Evolutionary conservation across 2,888 invertebrate species (phyloP).

Genomic region (Chrysopilus asiliformis): DNA sequence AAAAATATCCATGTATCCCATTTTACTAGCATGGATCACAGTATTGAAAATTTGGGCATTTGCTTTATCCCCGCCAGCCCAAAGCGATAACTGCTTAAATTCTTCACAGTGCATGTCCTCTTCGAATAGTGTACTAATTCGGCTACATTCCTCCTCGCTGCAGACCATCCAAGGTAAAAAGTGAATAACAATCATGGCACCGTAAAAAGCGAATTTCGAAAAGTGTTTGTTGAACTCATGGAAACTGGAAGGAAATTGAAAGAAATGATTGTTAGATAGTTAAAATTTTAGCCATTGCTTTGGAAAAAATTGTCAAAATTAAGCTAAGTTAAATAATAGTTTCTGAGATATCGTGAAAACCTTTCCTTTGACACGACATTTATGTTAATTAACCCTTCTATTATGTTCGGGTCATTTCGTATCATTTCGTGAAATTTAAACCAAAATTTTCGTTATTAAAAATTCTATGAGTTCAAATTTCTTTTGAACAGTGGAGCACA

Average conservation of each 20-base stretch:
- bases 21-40: constrained; percentile 26
- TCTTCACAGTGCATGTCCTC: constrained; percentile 24
- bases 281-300: no score
- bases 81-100: constrained; percentile 23
- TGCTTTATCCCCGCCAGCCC: constrained; percentile 26
- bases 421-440: no score
- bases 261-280: background rate
- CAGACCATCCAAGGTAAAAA: constrained; percentile 30
- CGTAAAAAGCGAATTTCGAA: constrained; percentile 30
- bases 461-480: no score
- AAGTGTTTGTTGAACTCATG: constrained; percentile 27
- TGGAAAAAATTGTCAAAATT: background rate
- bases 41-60: constrained; percentile 23
- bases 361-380: no score
- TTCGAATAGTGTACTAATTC: constrained; percentile 24
- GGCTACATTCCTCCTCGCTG: constrained; percentile 22
- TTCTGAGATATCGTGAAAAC: no score
- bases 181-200: constrained; percentile 27
- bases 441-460: no score
- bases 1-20: constrained; percentile 28
- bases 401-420: no score
- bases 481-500: no score
- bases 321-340: background rate
- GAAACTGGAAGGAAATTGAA: constrained; percentile 17
- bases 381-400: no score